Percentiles rank a stretch among this genome's conserved stretches.
phyloP scores from a whole-genome alignment of 1,140 invertebrate genomes.

The Tetramorium alpestre region DNA sequence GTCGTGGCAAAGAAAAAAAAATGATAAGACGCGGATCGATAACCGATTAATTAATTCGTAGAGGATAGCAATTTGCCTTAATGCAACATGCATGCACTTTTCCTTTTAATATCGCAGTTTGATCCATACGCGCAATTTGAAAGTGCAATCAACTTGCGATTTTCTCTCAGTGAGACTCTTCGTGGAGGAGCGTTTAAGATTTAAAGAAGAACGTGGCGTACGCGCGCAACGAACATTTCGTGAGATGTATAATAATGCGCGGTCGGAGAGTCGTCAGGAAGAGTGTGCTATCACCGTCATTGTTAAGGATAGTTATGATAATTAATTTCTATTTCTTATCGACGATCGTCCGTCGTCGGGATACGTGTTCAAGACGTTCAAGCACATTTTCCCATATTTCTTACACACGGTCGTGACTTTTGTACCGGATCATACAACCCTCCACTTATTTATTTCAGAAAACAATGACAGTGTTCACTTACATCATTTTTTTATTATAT shows the following conservation, averaged over 20 bases:
- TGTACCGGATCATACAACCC: neutral
- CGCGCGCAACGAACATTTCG: neutral
- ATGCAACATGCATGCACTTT: slow-evolving; percentile 13
- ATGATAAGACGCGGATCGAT: neutral
- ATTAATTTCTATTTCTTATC: slow-evolving; percentile 23
- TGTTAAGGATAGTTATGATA: slow-evolving; percentile 17
- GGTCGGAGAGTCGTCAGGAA: neutral
- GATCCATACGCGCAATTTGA: neutral
- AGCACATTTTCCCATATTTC: neutral
- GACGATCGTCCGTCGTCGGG: neutral
- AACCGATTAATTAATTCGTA: slow-evolving; percentile 6
- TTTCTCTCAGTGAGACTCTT: slow-evolving; percentile 50
- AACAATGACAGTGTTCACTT: neutral
- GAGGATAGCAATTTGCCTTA: slow-evolving; percentile 33
- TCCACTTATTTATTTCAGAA: neutral
- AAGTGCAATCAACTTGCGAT: slow-evolving; percentile 27
- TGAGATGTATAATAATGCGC: slow-evolving; percentile 34
- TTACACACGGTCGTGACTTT: neutral
- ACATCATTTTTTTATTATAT: neutral
- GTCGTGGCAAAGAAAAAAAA: neutral
- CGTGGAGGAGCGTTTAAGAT: slow-evolving; percentile 9
- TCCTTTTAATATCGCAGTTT: neutral
- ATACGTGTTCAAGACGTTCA: neutral
- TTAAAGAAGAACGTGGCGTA: neutral
- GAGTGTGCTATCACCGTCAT: neutral